These are phyloP conservation scores for Phenganax stokvisi DNA, from an alignment of 92 coral and sea anemone genomes.

Conservation along the genomic window DNA sequence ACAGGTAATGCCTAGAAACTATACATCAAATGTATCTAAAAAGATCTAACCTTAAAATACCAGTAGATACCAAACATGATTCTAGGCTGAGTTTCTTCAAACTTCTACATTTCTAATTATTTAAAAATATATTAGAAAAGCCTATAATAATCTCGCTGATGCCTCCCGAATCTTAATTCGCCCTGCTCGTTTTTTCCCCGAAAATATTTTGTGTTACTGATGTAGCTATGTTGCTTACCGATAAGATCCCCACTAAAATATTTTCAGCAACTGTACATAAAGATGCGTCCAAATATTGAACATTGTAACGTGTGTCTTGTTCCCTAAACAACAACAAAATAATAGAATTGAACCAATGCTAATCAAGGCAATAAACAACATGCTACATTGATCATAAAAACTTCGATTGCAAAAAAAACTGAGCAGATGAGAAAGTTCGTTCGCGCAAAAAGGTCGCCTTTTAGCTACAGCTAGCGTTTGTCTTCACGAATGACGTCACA, in stretches of 20 bases:
- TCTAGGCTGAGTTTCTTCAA: slow-evolving; percentile 78
- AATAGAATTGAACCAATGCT: neutral
- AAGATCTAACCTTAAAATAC: slow-evolving; percentile 65
- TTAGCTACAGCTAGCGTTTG: no score
- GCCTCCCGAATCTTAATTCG: neutral
- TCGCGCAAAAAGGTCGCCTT: no score
- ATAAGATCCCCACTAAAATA: slow-evolving; percentile 55
- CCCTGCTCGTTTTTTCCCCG: neutral
- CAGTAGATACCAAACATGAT: slow-evolving; percentile 61
- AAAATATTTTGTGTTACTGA: no score
- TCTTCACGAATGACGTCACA: no score
- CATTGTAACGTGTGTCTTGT: slow-evolving; percentile 25
- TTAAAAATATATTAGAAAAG: neutral
- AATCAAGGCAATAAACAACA: neutral
- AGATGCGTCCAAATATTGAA: slow-evolving; percentile 77
- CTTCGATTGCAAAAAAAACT: no score
- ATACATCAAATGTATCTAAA: neutral
- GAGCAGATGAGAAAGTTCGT: no score
- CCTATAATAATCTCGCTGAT: neutral
- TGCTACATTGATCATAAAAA: neutral
- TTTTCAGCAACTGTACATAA: slow-evolving; percentile 66
- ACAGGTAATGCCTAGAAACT: neutral
- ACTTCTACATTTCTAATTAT: slow-evolving; percentile 66
- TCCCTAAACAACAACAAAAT: neutral
- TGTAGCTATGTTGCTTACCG: slow-evolving; percentile 43